phyloP scores from a whole-genome alignment of 2,113 vertebrate genomes.

The Menidia beryllina region DNA sequence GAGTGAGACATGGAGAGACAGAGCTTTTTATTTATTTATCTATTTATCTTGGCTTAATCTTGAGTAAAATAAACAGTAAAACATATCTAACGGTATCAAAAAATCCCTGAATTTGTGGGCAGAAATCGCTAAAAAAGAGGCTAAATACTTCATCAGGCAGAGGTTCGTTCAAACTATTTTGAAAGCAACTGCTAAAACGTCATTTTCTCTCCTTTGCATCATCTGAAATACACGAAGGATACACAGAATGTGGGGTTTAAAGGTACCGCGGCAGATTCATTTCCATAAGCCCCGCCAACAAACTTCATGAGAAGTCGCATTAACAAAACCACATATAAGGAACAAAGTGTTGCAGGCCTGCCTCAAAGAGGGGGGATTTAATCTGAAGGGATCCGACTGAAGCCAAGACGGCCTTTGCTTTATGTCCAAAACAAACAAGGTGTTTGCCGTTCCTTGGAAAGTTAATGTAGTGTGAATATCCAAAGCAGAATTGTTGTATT shows the following conservation, averaged over 20 bases:
- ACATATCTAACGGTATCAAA: constrained; percentile 10
- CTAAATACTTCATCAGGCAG: neutral
- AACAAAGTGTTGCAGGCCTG: constrained; percentile 29
- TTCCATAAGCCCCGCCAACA: constrained; percentile 38
- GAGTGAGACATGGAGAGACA: constrained; percentile 32
- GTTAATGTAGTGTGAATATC: constrained; percentile 69
- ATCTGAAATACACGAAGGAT: constrained; percentile 3
- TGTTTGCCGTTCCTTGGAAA: constrained; percentile 48
- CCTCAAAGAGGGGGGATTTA: constrained; percentile 16
- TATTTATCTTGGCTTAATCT: constrained; percentile 23
- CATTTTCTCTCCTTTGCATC: constrained; percentile 1
- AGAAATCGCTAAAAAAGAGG: constrained; percentile 14
- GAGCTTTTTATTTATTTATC: constrained; percentile 2
- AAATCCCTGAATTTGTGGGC: constrained; percentile 1
- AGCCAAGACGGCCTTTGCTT: constrained; percentile 56
- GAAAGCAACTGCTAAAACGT: neutral
- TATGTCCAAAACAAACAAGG: constrained; percentile 71
- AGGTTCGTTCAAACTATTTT: neutral
- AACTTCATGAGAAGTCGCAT: constrained; percentile 18
- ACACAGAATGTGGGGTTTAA: constrained; percentile 13
- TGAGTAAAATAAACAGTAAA: constrained; percentile 39
- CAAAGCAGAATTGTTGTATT: constrained; percentile 47
- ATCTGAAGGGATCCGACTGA: constrained; percentile 33
- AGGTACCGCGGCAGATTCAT: constrained; percentile 16
- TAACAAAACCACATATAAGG: constrained; percentile 14